Conservation (phyloP, 2,797 vertebrate species). For the Scolopax rusticola region DNA sequence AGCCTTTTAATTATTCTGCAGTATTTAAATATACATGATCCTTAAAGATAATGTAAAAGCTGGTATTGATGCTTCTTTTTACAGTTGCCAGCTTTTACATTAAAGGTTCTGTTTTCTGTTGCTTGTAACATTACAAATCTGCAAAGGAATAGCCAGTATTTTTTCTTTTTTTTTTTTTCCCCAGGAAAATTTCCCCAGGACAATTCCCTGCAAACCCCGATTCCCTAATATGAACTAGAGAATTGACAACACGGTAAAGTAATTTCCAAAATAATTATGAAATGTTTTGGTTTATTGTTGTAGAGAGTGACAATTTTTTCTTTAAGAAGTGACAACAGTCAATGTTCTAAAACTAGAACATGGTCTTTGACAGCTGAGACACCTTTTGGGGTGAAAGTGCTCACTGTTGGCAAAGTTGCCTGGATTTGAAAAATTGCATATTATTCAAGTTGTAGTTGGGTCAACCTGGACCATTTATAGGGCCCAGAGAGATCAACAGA, state of each 20-base stretch:
- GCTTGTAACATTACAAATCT: not conserved
- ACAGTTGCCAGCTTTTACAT: not conserved
- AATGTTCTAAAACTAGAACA: not conserved
- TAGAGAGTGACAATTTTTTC: not conserved
- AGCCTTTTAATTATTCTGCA: not conserved
- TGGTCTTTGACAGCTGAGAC: not conserved
- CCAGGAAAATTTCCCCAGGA: not conserved
- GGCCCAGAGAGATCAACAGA: not conserved
- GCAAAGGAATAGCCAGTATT: not conserved
- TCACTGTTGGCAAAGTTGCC: not conserved
- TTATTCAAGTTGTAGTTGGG: not conserved
- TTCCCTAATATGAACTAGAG: not conserved
- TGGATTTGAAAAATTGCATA: not conserved
- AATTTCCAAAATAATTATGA: not conserved
- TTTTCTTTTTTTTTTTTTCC: not conserved
- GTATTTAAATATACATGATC: not conserved
- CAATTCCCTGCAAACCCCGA: not conserved
- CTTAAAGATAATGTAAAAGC: not conserved
- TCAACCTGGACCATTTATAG: not conserved
- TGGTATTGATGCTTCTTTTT: not conserved
- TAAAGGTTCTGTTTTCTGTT: not conserved
- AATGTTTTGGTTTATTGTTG: not conserved
- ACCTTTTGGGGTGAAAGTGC: not conserved
- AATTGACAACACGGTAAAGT: not conserved
- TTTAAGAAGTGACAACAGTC: not conserved